Evolutionary conservation across 2,113 vertebrate genomes (phyloP).

Genomic region (Felis chaus): DNA sequence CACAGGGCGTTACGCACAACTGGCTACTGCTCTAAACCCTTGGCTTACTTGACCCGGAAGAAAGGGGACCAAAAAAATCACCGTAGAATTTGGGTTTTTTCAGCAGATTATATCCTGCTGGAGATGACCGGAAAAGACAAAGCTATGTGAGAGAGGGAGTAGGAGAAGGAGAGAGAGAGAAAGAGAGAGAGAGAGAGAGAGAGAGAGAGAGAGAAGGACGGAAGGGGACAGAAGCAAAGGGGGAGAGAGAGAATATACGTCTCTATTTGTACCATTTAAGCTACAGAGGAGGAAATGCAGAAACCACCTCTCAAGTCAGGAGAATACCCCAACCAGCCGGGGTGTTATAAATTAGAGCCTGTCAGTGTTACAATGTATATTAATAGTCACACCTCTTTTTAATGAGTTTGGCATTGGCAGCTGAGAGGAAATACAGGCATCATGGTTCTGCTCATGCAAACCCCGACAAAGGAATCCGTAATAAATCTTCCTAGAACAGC

Average conservation of each 20-base stretch:
- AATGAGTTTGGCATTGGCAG: slow-evolving; percentile 99
- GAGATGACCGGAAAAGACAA: slow-evolving; percentile 76
- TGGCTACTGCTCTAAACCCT: slow-evolving; percentile 73
- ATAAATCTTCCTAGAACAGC: slow-evolving; percentile 99
- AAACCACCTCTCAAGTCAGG: slow-evolving; percentile 90
- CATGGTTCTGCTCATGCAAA: slow-evolving; percentile 97
- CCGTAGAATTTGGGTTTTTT: slow-evolving; percentile 70
- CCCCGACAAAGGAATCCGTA: slow-evolving; percentile 98
- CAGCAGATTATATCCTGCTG: slow-evolving; percentile 71
- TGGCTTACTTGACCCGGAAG: slow-evolving; percentile 74
- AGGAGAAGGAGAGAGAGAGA: slow-evolving; percentile 27
- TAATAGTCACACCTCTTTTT: slow-evolving; percentile 99
- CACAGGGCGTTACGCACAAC: slow-evolving; percentile 74
- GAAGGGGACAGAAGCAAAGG: not conserved
- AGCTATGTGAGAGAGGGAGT: slow-evolving; percentile 45
- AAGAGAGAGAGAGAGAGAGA: slow-evolving; percentile 13
- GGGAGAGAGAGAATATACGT: slow-evolving; percentile 59
- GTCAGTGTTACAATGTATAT: slow-evolving; percentile 99
- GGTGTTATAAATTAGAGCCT: slow-evolving; percentile 99
- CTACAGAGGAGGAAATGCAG: slow-evolving; percentile 84
- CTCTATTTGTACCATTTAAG: slow-evolving; percentile 87
- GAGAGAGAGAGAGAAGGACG: not conserved
- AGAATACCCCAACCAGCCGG: slow-evolving; percentile 90
- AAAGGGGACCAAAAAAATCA: slow-evolving; percentile 63
- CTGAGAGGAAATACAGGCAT: slow-evolving; percentile 99